Evolutionary conservation across 2,888 invertebrate genomes (phyloP).

Genomic region (Dilophus febrilis): DNA sequence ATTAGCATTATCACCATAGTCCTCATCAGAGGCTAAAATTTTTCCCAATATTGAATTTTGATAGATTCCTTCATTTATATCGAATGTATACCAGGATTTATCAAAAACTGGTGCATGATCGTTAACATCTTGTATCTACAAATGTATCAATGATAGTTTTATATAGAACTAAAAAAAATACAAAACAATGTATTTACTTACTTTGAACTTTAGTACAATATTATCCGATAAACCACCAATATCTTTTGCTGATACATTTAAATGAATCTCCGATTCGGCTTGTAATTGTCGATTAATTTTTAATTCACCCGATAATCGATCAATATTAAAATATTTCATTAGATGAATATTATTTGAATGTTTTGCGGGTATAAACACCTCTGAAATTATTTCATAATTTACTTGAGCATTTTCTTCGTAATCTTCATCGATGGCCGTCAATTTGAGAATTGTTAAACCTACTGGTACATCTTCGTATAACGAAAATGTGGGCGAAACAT

Average conservation of each 20-base stretch:
- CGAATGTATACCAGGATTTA: slow-evolving; percentile 68
- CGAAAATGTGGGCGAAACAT: slow-evolving; percentile 42
- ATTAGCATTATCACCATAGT: slow-evolving; percentile 64
- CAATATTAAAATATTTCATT: slow-evolving; percentile 51
- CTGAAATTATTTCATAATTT: slow-evolving; percentile 51
- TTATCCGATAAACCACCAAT: slow-evolving; percentile 54
- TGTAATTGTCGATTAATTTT: slow-evolving; percentile 51
- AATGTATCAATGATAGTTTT: too few species aligned
- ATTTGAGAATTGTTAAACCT: slow-evolving; percentile 48
- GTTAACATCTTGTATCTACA: slow-evolving; percentile 49
- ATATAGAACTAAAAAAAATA: too few species aligned
- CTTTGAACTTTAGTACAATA: slow-evolving; percentile 49
- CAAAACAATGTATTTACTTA: slow-evolving; percentile 27
- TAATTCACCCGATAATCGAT: slow-evolving; percentile 57
- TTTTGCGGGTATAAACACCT: slow-evolving; percentile 39
- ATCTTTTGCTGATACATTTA: slow-evolving; percentile 62
- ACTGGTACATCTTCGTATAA: slow-evolving; percentile 56
- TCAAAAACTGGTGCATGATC: slow-evolving; percentile 71
- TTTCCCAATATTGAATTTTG: slow-evolving; percentile 52
- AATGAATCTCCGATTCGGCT: slow-evolving; percentile 54
- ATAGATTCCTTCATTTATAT: slow-evolving; percentile 63
- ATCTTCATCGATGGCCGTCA: slow-evolving; percentile 58
- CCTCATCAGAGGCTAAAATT: slow-evolving; percentile 61
- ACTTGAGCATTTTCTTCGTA: slow-evolving; percentile 50
- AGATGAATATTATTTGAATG: slow-evolving; percentile 20